phyloP scores from a whole-genome alignment of 2,113 vertebrate genomes.

The Sphyrna mokarran region DNA sequence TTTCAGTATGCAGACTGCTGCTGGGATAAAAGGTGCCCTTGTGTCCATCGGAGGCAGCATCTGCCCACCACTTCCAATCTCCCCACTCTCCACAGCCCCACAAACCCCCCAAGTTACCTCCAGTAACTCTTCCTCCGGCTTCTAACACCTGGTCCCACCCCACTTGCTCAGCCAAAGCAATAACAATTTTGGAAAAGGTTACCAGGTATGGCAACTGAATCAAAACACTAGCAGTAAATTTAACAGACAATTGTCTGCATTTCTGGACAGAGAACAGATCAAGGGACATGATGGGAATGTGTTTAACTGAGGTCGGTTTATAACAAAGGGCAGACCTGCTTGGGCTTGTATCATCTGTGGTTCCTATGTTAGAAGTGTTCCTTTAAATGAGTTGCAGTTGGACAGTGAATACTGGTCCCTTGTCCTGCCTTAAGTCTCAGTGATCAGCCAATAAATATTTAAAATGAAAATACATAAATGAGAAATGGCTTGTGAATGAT shows the following conservation, averaged over 20 bases:
- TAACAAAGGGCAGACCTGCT: not conserved
- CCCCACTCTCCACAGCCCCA: no score
- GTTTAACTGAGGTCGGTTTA: not conserved
- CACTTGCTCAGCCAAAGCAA: not conserved
- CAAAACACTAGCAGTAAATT: not conserved
- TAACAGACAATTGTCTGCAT: not conserved
- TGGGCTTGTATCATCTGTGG: not conserved
- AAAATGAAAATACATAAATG: conserved; percentile 34
- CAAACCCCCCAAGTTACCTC: no score
- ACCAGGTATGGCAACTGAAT: not conserved
- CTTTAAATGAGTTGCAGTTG: conserved; percentile 3
- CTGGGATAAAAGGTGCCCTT: no score
- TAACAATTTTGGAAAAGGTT: not conserved
- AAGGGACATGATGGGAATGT: not conserved
- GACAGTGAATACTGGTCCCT: not conserved
- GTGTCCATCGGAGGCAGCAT: no score
- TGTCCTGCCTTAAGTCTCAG: conserved; percentile 6
- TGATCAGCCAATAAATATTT: conserved; percentile 32
- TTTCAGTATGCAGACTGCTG: no score
- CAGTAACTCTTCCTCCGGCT: no score
- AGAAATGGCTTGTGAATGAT: not conserved
- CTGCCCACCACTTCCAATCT: no score
- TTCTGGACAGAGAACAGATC: not conserved
- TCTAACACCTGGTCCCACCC: not conserved
- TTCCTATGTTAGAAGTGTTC: not conserved